These are phyloP conservation scores for Oreamnos americanus DNA, from an alignment of 2,113 vertebrate species.

Conservation along the genomic window DNA sequence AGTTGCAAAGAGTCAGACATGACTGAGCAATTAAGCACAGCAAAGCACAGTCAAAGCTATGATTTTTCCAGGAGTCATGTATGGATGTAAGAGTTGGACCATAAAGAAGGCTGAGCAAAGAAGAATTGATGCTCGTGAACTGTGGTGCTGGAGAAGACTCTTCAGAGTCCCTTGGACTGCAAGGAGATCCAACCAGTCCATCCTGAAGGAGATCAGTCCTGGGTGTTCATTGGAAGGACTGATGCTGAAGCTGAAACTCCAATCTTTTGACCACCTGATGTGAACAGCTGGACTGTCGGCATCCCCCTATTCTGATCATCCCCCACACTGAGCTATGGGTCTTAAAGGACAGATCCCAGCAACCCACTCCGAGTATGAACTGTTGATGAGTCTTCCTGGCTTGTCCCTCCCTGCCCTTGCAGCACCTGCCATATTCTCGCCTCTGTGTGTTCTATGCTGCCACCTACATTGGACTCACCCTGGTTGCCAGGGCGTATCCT, in stretches of 20 bases:
- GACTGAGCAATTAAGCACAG: background rate
- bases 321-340: background rate
- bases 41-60: background rate
- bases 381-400: rapidly evolving
- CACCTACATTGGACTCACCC: too few species aligned
- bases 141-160: background rate
- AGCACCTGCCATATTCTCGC: rapidly evolving
- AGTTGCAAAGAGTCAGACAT: background rate
- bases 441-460: rapidly evolving
- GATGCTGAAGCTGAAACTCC: background rate
- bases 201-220: background rate
- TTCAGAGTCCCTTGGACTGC: background rate
- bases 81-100: background rate
- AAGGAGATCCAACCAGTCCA: background rate
- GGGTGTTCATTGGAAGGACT: background rate
- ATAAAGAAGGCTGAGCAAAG: background rate
- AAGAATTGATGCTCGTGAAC: background rate
- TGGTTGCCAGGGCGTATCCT: background rate
- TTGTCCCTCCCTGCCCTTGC: background rate
- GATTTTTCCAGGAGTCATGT: background rate
- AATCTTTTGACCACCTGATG: background rate
- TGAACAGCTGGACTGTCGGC: rapidly evolving
- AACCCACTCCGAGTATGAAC: rapidly evolving
- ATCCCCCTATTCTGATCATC: too few species aligned
- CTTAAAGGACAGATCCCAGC: background rate